Base-by-base conservation (phyloP, 1,140 invertebrate species). In the Drosophila gunungcola region DNA sequence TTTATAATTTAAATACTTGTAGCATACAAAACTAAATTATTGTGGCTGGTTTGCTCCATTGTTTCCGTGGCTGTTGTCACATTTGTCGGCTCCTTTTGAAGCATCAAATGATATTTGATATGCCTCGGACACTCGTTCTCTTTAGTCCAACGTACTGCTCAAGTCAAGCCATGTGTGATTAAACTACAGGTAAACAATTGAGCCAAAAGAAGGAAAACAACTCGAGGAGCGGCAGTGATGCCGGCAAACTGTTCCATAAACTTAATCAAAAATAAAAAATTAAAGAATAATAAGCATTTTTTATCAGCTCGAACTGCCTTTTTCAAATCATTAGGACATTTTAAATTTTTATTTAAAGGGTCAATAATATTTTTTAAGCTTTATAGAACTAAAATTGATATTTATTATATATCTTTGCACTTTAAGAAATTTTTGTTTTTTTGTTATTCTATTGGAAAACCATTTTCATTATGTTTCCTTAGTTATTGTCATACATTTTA, bases 1-100 rank as follows among this genome's bases (percentile, higher is more conserved):
- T 85, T 88, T 89, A 83, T 89, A 83, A 88, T 88, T 88, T 88
- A 88, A 88, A 88, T 88, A 88, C 84, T 82, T 43, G 51, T 51
- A 73, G 41, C 43, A 42, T 36, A 67, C 34, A 62, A 64, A 78
- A 78, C 51, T 43, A 56, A 61, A 62, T 58, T 54, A 67, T 45
- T 38, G 38, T 63, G 36, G 41, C 53, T 38, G 29, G 43, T 10
- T 25, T 54, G 38, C 42, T 43, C 73, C 61, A 62, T 73, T 78
- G 61, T 68, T 61, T 51, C 38, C 52, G 58, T 73, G 9, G 39
- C 60, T 73, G 65, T 73, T 88, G 79, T 86, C 83, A 88, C 77
- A 82, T 52, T 73, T 56, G 60, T 70, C 84, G 84, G 84, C 73
- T 41, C 57, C 79, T 65, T 89, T 89, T 89, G 80, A 89, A 89